Evolutionary conservation across 2,113 vertebrate species (phyloP).

Genomic region (Motacilla tschutschensis): DNA sequence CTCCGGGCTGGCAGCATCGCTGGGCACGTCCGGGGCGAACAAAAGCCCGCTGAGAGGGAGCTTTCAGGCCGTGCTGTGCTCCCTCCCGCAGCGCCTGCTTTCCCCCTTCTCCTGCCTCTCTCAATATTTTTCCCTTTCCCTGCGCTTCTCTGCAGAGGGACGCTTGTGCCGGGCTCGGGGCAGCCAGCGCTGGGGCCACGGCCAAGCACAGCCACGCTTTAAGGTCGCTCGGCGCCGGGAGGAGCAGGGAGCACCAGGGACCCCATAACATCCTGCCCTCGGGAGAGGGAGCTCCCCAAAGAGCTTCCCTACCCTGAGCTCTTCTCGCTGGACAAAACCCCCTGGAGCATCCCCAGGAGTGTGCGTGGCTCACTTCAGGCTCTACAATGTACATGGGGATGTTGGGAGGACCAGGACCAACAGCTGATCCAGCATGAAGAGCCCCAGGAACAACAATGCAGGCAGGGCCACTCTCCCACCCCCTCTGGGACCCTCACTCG

Average conservation of each 20-base stretch:
- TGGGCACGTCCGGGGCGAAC: neutral
- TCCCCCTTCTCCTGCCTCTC: neutral
- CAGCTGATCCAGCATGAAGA: neutral
- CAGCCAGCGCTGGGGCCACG: neutral
- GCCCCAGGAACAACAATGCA: rapidly evolving
- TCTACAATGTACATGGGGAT: rapidly evolving
- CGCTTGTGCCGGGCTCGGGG: neutral
- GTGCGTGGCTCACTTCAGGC: rapidly evolving
- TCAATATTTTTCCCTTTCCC: constrained; percentile 30
- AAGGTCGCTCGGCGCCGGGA: neutral
- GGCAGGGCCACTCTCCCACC: neutral
- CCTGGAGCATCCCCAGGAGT: rapidly evolving
- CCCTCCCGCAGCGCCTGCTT: neutral
- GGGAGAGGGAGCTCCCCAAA: neutral
- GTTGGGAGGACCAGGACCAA: neutral
- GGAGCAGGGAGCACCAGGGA: neutral
- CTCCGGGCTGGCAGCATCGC: neutral
- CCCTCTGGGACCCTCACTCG: rapidly evolving
- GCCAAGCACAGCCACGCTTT: neutral
- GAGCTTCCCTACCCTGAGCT: neutral
- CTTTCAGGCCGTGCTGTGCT: neutral
- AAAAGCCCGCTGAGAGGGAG: neutral
- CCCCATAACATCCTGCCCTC: rapidly evolving
- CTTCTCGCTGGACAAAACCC: neutral
- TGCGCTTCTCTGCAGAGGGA: neutral